A percentile compares a stretch with the other conserved stretches of the same genome.
Evolutionary conservation across 2,797 vertebrate genomes (phyloP).

Genomic region (Acanthornis magna): DNA sequence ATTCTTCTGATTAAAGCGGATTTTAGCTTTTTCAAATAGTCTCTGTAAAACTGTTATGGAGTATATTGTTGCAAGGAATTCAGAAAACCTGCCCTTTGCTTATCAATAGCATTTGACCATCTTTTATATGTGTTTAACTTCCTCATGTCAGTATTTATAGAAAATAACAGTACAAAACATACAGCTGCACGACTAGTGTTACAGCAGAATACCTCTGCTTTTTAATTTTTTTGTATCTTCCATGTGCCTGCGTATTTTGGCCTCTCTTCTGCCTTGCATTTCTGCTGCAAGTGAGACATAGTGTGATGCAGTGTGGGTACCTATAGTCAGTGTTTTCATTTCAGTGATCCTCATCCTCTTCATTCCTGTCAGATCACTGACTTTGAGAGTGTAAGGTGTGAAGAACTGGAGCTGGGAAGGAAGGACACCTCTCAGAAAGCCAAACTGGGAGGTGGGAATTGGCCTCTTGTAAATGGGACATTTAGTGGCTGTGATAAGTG

Average conservation of each 20-base stretch:
- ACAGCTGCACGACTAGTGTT: not conserved
- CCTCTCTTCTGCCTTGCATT: not conserved
- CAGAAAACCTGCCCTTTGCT: not conserved
- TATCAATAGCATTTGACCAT: not conserved
- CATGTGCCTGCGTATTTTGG: not conserved
- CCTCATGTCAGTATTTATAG: not conserved
- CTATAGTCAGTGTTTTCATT: not conserved
- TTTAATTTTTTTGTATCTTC: not conserved
- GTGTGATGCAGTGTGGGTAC: not conserved
- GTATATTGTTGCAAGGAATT: not conserved
- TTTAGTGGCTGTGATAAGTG: not conserved
- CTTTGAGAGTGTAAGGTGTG: not conserved
- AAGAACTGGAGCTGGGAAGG: not conserved
- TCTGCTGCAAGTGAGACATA: not conserved
- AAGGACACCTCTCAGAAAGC: not conserved
- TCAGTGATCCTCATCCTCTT: not conserved
- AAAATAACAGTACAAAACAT: not conserved
- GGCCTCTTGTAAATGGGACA: not conserved
- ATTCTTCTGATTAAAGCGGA: not conserved
- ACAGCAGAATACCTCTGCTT: not conserved
- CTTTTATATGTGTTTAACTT: not conserved
- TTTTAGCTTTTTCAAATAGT: not conserved
- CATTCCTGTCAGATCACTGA: not conserved
- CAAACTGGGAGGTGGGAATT: not conserved
- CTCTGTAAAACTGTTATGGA: not conserved